Percentiles rank a stretch among this genome's conserved stretches.
Evolutionary conservation across 2,888 invertebrate genomes (phyloP).

Genomic region (Platerodrilus igneus): DNA sequence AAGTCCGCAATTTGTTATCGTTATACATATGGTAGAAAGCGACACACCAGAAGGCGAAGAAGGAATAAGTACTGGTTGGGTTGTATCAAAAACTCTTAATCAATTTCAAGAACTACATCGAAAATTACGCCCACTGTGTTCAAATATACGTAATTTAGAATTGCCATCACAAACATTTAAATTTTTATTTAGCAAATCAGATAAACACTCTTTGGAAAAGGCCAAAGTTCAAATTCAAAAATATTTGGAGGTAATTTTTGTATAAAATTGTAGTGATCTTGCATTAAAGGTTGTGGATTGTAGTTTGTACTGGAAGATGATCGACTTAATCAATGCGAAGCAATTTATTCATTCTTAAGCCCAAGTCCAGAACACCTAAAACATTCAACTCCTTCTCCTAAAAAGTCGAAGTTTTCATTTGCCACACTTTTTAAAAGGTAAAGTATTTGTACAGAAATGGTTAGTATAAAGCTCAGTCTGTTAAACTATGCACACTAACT

Average conservation of each 20-base stretch:
- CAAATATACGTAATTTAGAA: conserved; percentile 75
- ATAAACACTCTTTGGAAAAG: conserved; percentile 74
- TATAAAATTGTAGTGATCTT: conserved; percentile 6
- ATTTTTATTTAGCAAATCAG: conserved; percentile 77
- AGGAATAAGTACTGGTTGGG: conserved; percentile 63
- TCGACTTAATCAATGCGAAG: conserved; percentile 80
- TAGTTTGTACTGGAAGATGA: conserved; percentile 86
- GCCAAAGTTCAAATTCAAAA: conserved; percentile 79
- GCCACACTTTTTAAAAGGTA: conserved; percentile 82
- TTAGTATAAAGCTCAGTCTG: neutral
- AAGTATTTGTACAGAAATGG: no score
- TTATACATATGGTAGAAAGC: conserved; percentile 70
- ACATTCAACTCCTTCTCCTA: conserved; percentile 69
- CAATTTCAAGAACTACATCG: conserved; percentile 76
- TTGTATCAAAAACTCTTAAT: conserved; percentile 57
- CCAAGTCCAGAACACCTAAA: conserved; percentile 87
- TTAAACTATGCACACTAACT: neutral
- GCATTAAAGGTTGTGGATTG: conserved; percentile 29
- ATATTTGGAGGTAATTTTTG: conserved; percentile 70
- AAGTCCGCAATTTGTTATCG: conserved; percentile 66
- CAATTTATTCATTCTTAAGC: conserved; percentile 85
- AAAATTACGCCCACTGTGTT: conserved; percentile 76
- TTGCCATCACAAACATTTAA: conserved; percentile 78
- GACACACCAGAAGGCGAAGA: conserved; percentile 53
- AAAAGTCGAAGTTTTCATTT: conserved; percentile 82